Conservation (phyloP, 2,888 invertebrate species). For the Agrotis exclamationis region DNA sequence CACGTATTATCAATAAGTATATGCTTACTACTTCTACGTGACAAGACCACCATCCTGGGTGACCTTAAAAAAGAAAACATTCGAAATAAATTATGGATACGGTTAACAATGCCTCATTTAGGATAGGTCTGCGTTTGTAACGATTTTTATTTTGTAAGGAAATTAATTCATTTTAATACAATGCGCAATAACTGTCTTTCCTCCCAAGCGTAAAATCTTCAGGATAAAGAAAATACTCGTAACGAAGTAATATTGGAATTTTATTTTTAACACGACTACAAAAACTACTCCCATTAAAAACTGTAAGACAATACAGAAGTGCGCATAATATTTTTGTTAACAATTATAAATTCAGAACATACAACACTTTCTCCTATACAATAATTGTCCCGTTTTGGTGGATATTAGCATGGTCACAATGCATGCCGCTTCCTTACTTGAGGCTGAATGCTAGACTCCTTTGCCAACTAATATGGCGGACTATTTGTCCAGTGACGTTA, state of each 20-base stretch:
- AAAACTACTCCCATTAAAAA: too few species aligned
- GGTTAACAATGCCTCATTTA: conserved; percentile 23
- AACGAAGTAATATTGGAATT: not conserved
- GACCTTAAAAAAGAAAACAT: conserved; percentile 17
- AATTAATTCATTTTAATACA: not conserved
- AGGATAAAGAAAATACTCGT: conserved; percentile 7
- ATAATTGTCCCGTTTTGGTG: conserved; percentile 66
- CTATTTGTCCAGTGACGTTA: conserved; percentile 39
- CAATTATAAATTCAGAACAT: conserved; percentile 65
- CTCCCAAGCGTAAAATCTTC: not conserved
- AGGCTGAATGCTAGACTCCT: conserved; percentile 47
- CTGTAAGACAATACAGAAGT: too few species aligned
- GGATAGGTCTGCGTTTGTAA: not conserved
- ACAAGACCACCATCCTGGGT: not conserved
- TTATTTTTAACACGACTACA: conserved; percentile 11
- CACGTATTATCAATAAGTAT: conserved; percentile 34
- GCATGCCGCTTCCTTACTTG: conserved; percentile 58
- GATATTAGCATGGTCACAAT: conserved; percentile 61
- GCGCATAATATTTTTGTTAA: conserved; percentile 56
- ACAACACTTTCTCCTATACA: conserved; percentile 75
- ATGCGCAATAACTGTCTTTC: not conserved
- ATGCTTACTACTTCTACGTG: conserved; percentile 32
- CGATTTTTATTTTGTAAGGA: not conserved
- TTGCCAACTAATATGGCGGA: conserved; percentile 55
- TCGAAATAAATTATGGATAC: not conserved